Base-by-base conservation (phyloP, 2,888 invertebrate genomes). In the Neocrepidodera transversa region DNA sequence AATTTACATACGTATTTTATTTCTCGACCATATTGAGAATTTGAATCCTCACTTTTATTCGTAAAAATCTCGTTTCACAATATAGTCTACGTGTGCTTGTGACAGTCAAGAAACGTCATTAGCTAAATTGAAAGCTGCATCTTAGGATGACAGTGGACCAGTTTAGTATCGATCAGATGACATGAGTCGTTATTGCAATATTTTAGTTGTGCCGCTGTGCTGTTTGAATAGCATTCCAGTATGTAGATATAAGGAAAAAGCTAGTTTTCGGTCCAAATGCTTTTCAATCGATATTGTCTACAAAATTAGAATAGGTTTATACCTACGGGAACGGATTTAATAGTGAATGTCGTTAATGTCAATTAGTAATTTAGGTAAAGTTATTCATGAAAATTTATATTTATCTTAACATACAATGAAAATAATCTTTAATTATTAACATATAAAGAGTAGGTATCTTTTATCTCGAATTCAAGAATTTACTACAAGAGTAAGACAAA, bases 41-140 rank as follows among this genome's bases (percentile, higher is more conserved):
- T 72, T 53, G 28, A 53, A 53, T 45, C 14, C 36, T 45, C 18
- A 43, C 45, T 52, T 53, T 45, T 45, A 45, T 53, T 53, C 35
- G 45, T 35, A 45, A 8, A 76, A 75, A 76, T 76, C 75, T 75
- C 74, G 69, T 75, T 74, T 74, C 74, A 72, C 68, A 68, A 70
- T 75, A 72, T 75, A 76, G 76, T 76, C 76, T 75, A 72, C 77
- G 78, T 78, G 69, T 78, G 78, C 77, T 76, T 74, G 77, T 77
- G 79, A 79, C 79, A 79, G 78, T 78, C 78, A 76, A 78, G 76
- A 77, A 78, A 79, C 78, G 78, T 79, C 79, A 79, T 79, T 79
- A 79, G 79, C 78, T 74, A 79, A 79, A 79, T 79, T 79, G 79
- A 79, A 79, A 79, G 79, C 78, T 78, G 79, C 79, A 79, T 79